These are phyloP conservation scores for Rhabdophis nuchalis DNA, from an alignment of 2,797 vertebrate species.

Conservation along the genomic window DNA sequence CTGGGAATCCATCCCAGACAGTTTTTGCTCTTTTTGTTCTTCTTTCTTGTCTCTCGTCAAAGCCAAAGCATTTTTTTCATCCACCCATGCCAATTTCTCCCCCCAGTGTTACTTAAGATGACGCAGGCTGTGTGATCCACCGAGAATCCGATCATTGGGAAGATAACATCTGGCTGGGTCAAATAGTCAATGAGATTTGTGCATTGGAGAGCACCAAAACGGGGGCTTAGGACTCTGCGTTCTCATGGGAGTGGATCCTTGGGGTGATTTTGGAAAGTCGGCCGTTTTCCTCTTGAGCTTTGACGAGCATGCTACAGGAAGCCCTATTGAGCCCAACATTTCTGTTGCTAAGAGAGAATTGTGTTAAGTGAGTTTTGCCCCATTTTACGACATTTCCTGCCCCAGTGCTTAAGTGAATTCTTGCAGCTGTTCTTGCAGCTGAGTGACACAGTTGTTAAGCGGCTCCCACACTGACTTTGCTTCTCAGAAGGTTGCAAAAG, in stretches of 20 bases:
- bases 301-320: accelerated
- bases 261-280: neutral
- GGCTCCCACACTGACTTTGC: no score
- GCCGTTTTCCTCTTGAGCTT: neutral
- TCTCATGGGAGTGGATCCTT: constrained; percentile 14
- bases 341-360: neutral
- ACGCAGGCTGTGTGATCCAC: neutral
- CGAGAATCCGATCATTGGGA: constrained; percentile 43
- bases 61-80: neutral
- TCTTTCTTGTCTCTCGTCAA: neutral
- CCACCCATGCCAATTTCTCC: constrained; percentile 17
- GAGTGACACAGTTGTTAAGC: no score
- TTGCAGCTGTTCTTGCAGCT: no score
- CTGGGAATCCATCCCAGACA: neutral
- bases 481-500: no score
- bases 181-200: constrained; percentile 47
- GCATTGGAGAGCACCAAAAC: constrained; percentile 37
- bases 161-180: constrained; percentile 56
- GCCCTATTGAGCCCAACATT: neutral
- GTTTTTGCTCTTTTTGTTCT: neutral
- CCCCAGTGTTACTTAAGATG: neutral
- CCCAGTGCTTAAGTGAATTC: no score
- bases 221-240: constrained; percentile 45
- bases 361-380: no score
- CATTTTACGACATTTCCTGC: no score